A percentile compares a stretch with the other conserved stretches of the same genome.
Conservation (phyloP, 2,113 vertebrate genomes). For the Engystomops pustulosus region DNA sequence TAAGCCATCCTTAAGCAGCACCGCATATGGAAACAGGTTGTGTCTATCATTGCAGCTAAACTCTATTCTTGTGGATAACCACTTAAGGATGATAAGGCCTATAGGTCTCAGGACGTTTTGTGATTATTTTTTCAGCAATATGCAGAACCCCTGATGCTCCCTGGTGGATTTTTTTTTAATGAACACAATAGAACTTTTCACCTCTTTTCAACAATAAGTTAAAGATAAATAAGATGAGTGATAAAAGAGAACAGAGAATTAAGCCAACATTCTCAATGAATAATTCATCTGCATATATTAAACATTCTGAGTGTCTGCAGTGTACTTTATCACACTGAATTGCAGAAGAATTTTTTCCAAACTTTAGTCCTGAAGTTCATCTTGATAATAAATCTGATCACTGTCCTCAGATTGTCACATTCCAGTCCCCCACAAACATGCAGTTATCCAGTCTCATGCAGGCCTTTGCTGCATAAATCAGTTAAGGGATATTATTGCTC, state of each 20-base stretch:
- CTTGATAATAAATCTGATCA: conserved; percentile 61
- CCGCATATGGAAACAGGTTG: no score
- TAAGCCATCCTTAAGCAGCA: no score
- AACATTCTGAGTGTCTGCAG: conserved; percentile 61
- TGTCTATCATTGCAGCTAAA: no score
- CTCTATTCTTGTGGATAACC: no score
- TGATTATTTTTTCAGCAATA: neutral
- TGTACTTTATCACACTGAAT: conserved; percentile 63
- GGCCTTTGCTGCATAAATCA: conserved; percentile 66
- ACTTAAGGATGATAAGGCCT: no score
- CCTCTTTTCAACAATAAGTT: neutral
- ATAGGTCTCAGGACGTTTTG: no score
- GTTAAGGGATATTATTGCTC: neutral
- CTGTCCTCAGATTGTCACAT: conserved; percentile 65
- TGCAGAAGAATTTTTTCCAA: conserved; percentile 65
- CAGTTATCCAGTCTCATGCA: conserved; percentile 67
- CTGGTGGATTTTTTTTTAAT: no score
- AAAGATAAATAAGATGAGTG: no score
- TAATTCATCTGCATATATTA: conserved; percentile 24
- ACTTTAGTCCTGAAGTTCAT: conserved; percentile 61
- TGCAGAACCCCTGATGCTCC: neutral
- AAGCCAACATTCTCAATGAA: neutral
- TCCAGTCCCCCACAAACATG: conserved; percentile 72
- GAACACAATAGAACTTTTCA: neutral
- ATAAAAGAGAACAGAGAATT: conserved; percentile 8